Percentiles rank a stretch among this genome's conserved stretches.
Evolutionary conservation across 2,113 vertebrate species (phyloP).

Genomic region (Trogon surrucura): DNA sequence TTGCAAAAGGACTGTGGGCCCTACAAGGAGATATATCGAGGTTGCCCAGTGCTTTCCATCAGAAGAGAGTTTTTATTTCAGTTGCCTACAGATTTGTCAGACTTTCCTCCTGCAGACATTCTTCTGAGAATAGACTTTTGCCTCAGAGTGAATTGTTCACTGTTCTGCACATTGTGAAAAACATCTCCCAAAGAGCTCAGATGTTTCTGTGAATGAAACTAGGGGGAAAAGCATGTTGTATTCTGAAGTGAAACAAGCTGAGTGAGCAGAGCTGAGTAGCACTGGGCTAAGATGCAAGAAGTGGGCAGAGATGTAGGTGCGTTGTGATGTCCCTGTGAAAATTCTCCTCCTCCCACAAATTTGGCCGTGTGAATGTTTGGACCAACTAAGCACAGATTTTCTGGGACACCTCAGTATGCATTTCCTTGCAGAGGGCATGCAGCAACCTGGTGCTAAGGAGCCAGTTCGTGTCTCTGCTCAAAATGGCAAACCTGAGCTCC

Average conservation of each 20-base stretch:
- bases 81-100: background rate
- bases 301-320: background rate
- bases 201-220: background rate
- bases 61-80: background rate
- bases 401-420: background rate
- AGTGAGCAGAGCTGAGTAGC: background rate
- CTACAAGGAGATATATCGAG: background rate
- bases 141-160: background rate
- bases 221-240: background rate
- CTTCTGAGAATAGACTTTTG: background rate
- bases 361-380: background rate
- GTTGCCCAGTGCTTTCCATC: background rate
- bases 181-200: background rate
- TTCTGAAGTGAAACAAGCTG: background rate
- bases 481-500: background rate
- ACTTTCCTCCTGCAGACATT: background rate
- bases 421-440: background rate
- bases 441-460: background rate
- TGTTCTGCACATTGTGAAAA: background rate
- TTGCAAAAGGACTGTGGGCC: background rate
- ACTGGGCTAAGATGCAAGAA: background rate
- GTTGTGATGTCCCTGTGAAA: background rate
- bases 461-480: background rate
- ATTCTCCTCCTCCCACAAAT: background rate
- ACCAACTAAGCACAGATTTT: background rate